Evolutionary conservation across 2,888 invertebrate species (phyloP).

Genomic region (Gonocerus acuteangulatus): DNA sequence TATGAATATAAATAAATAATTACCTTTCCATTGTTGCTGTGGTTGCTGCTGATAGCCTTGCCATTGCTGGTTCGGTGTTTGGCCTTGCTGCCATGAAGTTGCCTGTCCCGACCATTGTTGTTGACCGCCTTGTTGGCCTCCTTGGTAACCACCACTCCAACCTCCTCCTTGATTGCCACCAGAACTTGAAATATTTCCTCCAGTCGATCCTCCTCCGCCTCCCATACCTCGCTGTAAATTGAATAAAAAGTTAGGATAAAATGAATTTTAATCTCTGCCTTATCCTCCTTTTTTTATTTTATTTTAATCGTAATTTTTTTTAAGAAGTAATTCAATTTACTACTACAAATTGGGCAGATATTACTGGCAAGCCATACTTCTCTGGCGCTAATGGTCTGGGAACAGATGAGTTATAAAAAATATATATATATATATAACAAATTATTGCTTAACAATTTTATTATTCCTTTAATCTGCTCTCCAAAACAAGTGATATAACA

Average conservation of each 20-base stretch:
- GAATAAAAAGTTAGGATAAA: background rate
- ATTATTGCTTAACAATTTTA: no score
- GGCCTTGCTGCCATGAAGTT: constrained; percentile 36
- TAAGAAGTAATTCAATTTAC: no score
- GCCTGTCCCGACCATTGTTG: constrained; percentile 6
- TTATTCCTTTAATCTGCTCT: no score
- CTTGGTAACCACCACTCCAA: background rate
- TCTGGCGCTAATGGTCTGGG: no score
- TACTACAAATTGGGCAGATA: no score
- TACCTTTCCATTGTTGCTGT: constrained; percentile 36
- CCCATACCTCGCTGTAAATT: constrained; percentile 2
- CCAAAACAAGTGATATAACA: no score
- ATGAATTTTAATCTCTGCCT: no score
- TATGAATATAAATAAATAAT: background rate
- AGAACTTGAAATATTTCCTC: background rate
- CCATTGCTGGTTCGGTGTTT: constrained; percentile 17
- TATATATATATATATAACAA: no score
- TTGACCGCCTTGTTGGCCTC: background rate
- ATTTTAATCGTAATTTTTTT: no score
- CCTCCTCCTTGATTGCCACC: constrained; percentile 7
- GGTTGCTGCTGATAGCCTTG: constrained; percentile 28
- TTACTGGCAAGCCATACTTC: no score
- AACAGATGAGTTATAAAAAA: no score
- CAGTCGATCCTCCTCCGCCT: constrained; percentile 2
- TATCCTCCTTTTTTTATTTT: no score